Percentiles rank a stretch among this genome's conserved stretches.
Conservation (phyloP, 2,888 invertebrate genomes). For the Eugnorisma glareosa region DNA sequence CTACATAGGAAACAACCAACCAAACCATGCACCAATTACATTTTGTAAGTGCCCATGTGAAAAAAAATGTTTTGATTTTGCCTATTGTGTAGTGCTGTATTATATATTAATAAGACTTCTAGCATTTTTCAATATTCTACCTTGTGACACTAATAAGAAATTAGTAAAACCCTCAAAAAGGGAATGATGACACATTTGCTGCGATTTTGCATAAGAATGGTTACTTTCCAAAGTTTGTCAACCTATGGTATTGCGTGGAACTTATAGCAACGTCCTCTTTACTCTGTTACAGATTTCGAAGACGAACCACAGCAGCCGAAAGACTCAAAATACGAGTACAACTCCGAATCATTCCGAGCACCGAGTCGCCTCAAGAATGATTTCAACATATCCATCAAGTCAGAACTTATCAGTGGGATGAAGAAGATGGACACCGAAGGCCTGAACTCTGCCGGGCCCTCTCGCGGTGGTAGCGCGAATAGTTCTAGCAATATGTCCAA, state of each 20-base stretch:
- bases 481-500: conserved; percentile 88
- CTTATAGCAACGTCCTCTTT: background rate
- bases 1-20: too few species aligned
- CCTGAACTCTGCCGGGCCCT: conserved; percentile 76
- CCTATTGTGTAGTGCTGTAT: too few species aligned
- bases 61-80: too few species aligned
- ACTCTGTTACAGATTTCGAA: conserved; percentile 74
- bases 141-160: background rate
- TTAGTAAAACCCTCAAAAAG: background rate
- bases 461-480: conserved; percentile 83
- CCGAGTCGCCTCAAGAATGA: conserved; percentile 85
- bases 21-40: too few species aligned
- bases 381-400: conserved; percentile 87
- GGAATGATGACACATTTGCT: background rate
- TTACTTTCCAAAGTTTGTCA: background rate
- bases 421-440: conserved; percentile 80
- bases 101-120: background rate
- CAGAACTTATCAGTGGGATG: conserved; percentile 79
- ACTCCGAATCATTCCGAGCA: conserved; percentile 84
- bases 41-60: too few species aligned
- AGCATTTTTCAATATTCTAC: background rate
- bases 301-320: conserved; percentile 78
- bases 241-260: background rate
- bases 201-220: background rate
- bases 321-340: conserved; percentile 81